phyloP scores from a whole-genome alignment of 2,888 invertebrate genomes.

The Lithophane semibrunnea region DNA sequence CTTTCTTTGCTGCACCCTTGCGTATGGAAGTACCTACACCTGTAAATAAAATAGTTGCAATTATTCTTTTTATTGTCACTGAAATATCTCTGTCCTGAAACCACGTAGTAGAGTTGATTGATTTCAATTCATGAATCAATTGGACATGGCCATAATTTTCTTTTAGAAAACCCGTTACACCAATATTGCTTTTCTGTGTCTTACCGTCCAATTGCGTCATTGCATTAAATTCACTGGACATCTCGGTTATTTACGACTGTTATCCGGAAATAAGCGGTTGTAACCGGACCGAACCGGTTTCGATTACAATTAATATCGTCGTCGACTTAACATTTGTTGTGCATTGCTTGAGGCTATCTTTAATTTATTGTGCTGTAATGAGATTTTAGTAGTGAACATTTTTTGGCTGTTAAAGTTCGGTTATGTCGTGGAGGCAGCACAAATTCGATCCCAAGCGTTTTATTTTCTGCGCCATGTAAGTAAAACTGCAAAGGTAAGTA shows the following conservation, averaged over 20 bases:
- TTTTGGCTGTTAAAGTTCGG: constrained; percentile 59
- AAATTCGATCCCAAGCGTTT: not conserved
- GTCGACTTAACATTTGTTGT: constrained; percentile 68
- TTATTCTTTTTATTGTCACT: not conserved
- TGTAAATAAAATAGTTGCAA: not conserved
- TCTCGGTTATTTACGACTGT: constrained; percentile 66
- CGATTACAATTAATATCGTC: constrained; percentile 75
- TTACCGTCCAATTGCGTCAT: constrained; percentile 62
- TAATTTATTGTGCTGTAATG: constrained; percentile 76
- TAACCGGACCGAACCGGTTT: constrained; percentile 66
- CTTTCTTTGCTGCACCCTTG: no score
- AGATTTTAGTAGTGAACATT: constrained; percentile 63
- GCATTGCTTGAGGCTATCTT: constrained; percentile 58
- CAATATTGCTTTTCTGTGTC: constrained; percentile 49
- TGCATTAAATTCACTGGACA: constrained; percentile 63
- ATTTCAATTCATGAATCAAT: constrained; percentile 9
- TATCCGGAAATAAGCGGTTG: constrained; percentile 56
- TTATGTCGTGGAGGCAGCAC: not conserved
- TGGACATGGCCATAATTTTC: constrained; percentile 25
- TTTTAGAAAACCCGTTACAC: constrained; percentile 45
- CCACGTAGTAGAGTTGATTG: not conserved
- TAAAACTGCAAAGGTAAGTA: not conserved
- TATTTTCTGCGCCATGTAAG: not conserved
- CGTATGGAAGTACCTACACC: no score
- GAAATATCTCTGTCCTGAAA: not conserved